Percentiles rank a stretch among this genome's conserved stretches.
phyloP scores from a whole-genome alignment of 1,140 invertebrate genomes.

The Caenorhabditis inopinata region DNA sequence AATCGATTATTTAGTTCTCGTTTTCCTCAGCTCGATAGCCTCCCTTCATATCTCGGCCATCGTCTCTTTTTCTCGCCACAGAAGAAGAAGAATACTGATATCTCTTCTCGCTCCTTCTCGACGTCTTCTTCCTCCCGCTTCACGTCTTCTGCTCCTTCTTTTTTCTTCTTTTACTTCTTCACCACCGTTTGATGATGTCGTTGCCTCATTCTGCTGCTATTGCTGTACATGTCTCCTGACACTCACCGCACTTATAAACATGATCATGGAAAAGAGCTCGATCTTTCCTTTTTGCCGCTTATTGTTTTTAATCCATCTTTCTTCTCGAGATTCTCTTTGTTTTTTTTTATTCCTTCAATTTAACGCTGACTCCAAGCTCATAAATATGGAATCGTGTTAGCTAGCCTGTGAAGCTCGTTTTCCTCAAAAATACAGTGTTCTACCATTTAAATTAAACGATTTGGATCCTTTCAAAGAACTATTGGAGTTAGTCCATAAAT shows the following conservation, averaged over 20 bases:
- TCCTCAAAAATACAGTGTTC: no score
- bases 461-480: no score
- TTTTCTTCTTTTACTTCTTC: no score
- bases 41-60: neutral
- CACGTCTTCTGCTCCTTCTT: constrained; percentile 12
- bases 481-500: no score
- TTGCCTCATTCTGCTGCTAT: no score
- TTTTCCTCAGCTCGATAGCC: neutral
- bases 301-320: constrained; percentile 10
- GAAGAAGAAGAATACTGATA: constrained; percentile 29
- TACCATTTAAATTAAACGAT: no score
- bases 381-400: no score
- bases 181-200: constrained; percentile 11
- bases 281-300: constrained; percentile 17
- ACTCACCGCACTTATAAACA: neutral
- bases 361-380: no score
- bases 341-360: neutral
- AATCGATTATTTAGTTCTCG: constrained; percentile 19
- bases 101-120: constrained; percentile 13
- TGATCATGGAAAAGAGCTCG: neutral
- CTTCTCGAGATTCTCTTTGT: neutral
- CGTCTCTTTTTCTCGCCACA: no score
- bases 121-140: neutral
- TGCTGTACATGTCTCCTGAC: neutral
- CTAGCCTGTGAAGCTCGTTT: no score